Evolutionary conservation across 2,888 invertebrate genomes (phyloP), one percentile per base, ranked within the genome.

Genomic region (Drosophila mettleri): DNA sequence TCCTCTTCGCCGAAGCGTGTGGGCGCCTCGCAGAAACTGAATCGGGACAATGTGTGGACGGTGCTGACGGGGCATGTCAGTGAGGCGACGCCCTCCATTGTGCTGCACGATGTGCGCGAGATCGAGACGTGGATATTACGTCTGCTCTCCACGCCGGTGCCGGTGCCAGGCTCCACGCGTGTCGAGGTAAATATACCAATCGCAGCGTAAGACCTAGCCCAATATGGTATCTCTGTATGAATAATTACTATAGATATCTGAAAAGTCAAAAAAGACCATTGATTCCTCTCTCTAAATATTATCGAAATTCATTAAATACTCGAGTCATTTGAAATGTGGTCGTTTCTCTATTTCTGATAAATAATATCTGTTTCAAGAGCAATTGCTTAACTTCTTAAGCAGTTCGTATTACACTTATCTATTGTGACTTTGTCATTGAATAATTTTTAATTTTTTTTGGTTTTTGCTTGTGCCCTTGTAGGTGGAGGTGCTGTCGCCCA

Each of bases 61-160:
- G 97, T 98, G 49, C 92, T 99, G 73, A 97, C 98, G 33, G 97
- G 97, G 0, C 96, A 96, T 91, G 94, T 95, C 29, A 94, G 95
- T 84, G 97, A 97, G 76, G 95, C 95, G 64, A 95, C 96, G 18
- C 96, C 97, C 2, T 96, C 97, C 1, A 96, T 97, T 72, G 97
- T 99, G 16, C 94, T 98, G 82, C 98, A 98, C 92, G 99, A 99
- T 93, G 98, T 99, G 39, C 95, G 97, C 80, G 99, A 99, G 93
- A 98, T 99, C 76, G 99, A 99, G 93, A 99, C 98, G 8, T 99
- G 99, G 99, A 99, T 99, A 84, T 93, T 99, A 67, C 95, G 98
- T 68, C 93, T 99, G 39, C 94, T 99, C 45, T 99, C 98, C 78
- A 97, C 99, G 61, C 99, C 99, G 3, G 99, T 99, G 54, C 99